Base-by-base conservation (phyloP, 2,888 invertebrate species). In the Cataglyphis altisquamis region DNA sequence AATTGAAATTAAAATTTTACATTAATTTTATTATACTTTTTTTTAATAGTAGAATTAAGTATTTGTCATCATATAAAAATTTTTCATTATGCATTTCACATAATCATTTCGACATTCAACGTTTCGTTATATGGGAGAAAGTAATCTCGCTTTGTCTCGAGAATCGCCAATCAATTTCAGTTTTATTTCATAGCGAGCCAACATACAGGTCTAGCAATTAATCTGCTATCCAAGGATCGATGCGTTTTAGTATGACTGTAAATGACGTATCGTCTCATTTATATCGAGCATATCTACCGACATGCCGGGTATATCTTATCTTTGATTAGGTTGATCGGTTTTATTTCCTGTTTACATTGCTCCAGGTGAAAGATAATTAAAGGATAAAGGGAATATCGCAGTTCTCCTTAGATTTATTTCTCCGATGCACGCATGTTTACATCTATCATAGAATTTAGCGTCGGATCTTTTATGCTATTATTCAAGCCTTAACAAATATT, bases 271-370 rank as follows among this genome's bases (percentile, higher is more conserved):
- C 66, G 55, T 60, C 48, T 68, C 45, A 78, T 68, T 68, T 62
- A 25, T 62, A 45, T 29, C 66, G 39, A 12, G 1, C 21, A 39
- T 78, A 60, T 45, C 66, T 29, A 55, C n/a, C 39, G 39, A 25
- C 64, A 64, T 63, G 25, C 15, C 45, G 29, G 15, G 18, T 29
- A 45, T 67, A 45, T 45, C 41, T 67, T 4, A 32, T 36, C 60
- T 68, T 62, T 70, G 41, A 78, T 78, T 70, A 78, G 36, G 32
- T 62, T 78, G 78, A 78, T 78, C 70, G 36, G n/a, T n/a, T 78
- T 78, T 78, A 78, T 78, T 78, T 78, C 78, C 78, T 78, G 78
- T 60, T 78, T 78, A 36, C 60, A 78, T 68, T 68, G 32, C 36
- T 68, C 21, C 68, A 45, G 29, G 21, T 67, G 41, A 25, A 68